These are phyloP conservation scores for Trogon melanurus DNA, from an alignment of 2,113 vertebrate genomes.

Conservation along the genomic window DNA sequence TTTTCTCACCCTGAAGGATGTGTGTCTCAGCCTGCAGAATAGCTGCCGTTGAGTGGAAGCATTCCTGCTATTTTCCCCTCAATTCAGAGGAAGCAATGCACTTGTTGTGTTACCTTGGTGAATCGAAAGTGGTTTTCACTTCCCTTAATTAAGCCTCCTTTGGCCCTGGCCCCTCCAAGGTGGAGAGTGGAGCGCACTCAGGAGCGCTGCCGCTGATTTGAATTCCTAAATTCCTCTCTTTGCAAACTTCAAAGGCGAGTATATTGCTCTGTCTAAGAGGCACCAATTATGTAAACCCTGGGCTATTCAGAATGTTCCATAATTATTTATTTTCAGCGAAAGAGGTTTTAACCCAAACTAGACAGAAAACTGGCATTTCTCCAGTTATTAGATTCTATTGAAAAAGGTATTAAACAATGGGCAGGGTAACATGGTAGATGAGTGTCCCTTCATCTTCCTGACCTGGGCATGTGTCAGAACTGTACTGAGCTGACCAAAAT, in stretches of 20 bases:
- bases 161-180: conserved; percentile 38
- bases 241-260: conserved; percentile 66
- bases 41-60: conserved; percentile 51
- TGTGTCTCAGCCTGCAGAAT: conserved; percentile 33
- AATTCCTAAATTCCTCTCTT: conserved; percentile 67
- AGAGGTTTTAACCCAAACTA: conserved; percentile 67
- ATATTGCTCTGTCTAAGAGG: conserved; percentile 63
- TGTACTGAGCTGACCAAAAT: conserved; percentile 68
- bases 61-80: conserved; percentile 49
- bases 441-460: conserved; percentile 73
- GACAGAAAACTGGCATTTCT: conserved; percentile 73
- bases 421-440: conserved; percentile 64
- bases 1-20: neutral
- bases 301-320: conserved; percentile 61
- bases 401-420: conserved; percentile 75
- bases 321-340: conserved; percentile 73
- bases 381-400: conserved; percentile 74
- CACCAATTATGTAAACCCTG: conserved; percentile 64
- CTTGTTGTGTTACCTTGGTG: conserved; percentile 72
- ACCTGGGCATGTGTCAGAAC: conserved; percentile 75
- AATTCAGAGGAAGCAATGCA: conserved; percentile 66
- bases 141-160: conserved; percentile 69
- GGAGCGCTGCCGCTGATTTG: conserved; percentile 29
- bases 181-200: neutral
- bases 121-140: conserved; percentile 68